These are phyloP conservation scores for Bursaphelenchus mucronatus DNA, from an alignment of 1,140 invertebrate genomes.

Conservation along the genomic window DNA sequence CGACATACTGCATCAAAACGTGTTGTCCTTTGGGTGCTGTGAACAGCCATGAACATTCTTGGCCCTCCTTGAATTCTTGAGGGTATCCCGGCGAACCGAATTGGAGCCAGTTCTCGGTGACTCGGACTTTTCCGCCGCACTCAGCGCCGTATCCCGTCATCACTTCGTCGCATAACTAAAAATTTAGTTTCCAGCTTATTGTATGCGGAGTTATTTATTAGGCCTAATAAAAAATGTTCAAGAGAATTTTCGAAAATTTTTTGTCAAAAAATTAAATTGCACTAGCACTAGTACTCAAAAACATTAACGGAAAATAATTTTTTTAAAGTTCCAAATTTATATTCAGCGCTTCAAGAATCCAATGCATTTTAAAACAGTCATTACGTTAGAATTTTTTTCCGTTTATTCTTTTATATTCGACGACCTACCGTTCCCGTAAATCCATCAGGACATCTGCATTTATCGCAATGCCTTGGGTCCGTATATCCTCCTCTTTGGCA, in stretches of 20 bases:
- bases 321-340: too few species aligned
- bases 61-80: conserved; percentile 55
- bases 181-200: background rate
- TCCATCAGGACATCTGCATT: conserved; percentile 59
- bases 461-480: conserved; percentile 55
- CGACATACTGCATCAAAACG: conserved; percentile 55
- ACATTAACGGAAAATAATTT: too few species aligned
- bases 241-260: background rate
- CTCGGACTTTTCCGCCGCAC: conserved; percentile 51
- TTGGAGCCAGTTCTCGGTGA: conserved; percentile 41
- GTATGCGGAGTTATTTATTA: background rate
- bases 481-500: conserved; percentile 60
- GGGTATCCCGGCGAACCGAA: conserved; percentile 55
- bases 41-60: conserved; percentile 59
- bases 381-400: background rate
- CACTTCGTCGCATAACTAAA: conserved; percentile 54
- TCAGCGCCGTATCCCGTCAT: conserved; percentile 60
- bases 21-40: conserved; percentile 49
- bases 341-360: too few species aligned
- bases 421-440: conserved; percentile 49
- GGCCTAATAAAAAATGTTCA: background rate
- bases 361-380: too few species aligned
- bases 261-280: background rate
- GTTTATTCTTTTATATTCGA: background rate
- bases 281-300: too few species aligned